Evolutionary conservation across 2,888 invertebrate genomes (phyloP).

Genomic region (Cybosia mesomella): DNA sequence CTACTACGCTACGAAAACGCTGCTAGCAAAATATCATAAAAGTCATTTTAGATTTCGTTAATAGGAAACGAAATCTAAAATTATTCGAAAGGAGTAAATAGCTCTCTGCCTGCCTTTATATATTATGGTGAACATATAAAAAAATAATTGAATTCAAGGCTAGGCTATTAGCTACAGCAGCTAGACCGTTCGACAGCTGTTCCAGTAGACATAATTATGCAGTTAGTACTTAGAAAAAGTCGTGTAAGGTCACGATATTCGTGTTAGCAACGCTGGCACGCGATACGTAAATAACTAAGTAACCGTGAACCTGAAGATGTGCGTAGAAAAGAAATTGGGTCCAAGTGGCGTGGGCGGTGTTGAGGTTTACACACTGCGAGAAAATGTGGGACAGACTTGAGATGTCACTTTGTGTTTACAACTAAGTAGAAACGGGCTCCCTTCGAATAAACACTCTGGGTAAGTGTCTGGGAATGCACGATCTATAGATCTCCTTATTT

Average conservation of each 20-base stretch:
- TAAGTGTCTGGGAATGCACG: too few relatives aligned
- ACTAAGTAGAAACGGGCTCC: too few relatives aligned
- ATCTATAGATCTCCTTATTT: too few relatives aligned
- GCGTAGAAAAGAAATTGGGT: conserved; percentile 51
- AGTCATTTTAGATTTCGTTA: too few relatives aligned
- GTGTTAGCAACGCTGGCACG: conserved; percentile 58
- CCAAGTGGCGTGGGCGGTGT: conserved; percentile 44
- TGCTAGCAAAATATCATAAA: too few relatives aligned
- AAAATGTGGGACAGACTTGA: conserved; percentile 8
- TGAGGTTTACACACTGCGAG: conserved; percentile 18
- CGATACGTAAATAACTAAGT: conserved; percentile 55
- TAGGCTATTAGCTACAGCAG: conserved; percentile 5
- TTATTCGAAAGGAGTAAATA: too few relatives aligned
- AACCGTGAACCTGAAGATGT: conserved; percentile 68
- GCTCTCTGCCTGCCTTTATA: too few relatives aligned
- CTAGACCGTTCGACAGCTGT: conserved; percentile 42
- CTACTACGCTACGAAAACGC: too few relatives aligned
- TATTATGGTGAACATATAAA: background rate
- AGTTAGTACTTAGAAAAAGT: conserved; percentile 30
- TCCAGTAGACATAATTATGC: conserved; percentile 36
- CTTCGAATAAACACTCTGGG: too few relatives aligned
- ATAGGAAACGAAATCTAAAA: too few relatives aligned
- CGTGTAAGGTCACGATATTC: conserved; percentile 52
- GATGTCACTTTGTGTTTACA: background rate
- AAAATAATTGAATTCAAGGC: conserved; percentile 1